A percentile compares a stretch with the other conserved stretches of the same genome.
Evolutionary conservation across 2,113 vertebrate species (phyloP).

Genomic region (Syngnathus typhle): DNA sequence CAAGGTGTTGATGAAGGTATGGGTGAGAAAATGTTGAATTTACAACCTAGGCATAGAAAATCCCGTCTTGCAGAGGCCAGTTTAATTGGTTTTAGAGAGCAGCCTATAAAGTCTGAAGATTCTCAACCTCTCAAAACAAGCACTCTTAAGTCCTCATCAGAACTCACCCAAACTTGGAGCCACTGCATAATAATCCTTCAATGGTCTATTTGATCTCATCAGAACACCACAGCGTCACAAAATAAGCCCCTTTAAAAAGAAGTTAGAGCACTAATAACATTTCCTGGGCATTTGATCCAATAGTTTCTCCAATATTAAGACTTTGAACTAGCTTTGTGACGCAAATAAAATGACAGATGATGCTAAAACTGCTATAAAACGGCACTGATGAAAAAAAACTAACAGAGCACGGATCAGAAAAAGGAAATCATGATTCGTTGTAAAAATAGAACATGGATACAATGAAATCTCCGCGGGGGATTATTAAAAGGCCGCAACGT

Average conservation of each 20-base stretch:
- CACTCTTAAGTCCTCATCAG: background rate
- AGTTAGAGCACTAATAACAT: background rate
- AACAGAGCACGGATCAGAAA: background rate
- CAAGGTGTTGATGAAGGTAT: background rate
- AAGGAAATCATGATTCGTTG: background rate
- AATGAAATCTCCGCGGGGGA: background rate
- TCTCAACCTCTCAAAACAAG: background rate
- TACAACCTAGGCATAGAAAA: background rate
- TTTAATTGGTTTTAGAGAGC: background rate
- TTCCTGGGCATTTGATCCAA: background rate
- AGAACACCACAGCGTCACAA: background rate
- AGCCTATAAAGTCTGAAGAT: background rate
- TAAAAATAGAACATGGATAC: background rate
- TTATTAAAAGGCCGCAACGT: background rate
- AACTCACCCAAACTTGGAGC: background rate
- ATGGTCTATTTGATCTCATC: background rate
- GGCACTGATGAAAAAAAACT: no score
- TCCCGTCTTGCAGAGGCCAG: background rate
- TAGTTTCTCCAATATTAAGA: background rate
- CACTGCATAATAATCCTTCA: background rate
- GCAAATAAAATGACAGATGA: background rate
- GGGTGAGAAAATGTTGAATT: background rate
- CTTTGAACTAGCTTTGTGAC: background rate
- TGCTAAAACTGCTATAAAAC: background rate
- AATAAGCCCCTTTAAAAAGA: background rate